Evolutionary conservation across 37 sponge, comb jelly and placozoan species (phyloP).

Genomic region (Chondrilla cf. caribensis): DNA sequence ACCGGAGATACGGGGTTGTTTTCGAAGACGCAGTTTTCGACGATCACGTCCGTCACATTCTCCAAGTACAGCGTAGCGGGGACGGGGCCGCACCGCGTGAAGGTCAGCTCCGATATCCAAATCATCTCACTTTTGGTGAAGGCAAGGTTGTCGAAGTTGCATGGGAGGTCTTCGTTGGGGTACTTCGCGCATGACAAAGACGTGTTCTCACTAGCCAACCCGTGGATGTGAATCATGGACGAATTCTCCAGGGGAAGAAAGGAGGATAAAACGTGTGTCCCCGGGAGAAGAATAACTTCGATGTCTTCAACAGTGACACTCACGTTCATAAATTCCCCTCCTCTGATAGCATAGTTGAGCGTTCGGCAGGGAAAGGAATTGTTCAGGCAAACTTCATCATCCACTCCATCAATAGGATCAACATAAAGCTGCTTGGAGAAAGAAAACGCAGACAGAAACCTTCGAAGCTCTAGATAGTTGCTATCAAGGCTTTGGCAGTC

Average conservation of each 20-base stretch:
- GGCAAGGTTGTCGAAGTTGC: background rate
- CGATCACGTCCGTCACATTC: conserved; percentile 6
- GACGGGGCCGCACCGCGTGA: conserved; percentile 52
- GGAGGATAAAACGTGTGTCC: background rate
- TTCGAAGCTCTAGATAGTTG: background rate
- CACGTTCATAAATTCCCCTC: background rate
- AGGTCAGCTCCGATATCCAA: conserved; percentile 40
- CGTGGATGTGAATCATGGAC: background rate
- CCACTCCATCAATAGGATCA: background rate
- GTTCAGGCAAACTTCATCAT: background rate
- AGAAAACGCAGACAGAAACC: background rate
- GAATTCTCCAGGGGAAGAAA: background rate
- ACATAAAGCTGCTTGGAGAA: background rate
- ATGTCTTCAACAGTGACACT: background rate
- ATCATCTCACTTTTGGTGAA: background rate
- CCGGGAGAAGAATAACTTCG: background rate
- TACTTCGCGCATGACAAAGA: background rate
- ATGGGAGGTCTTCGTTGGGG: background rate
- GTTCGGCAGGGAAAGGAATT: background rate
- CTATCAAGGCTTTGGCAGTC: background rate
- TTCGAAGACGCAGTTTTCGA: conserved; percentile 49
- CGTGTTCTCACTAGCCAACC: background rate
- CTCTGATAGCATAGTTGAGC: conserved; percentile 8
- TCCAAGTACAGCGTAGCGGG: conserved; percentile 27
- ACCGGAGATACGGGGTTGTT: background rate